phyloP scores from a whole-genome alignment of 2,113 vertebrate genomes.

The Phodopus roborovskii region DNA sequence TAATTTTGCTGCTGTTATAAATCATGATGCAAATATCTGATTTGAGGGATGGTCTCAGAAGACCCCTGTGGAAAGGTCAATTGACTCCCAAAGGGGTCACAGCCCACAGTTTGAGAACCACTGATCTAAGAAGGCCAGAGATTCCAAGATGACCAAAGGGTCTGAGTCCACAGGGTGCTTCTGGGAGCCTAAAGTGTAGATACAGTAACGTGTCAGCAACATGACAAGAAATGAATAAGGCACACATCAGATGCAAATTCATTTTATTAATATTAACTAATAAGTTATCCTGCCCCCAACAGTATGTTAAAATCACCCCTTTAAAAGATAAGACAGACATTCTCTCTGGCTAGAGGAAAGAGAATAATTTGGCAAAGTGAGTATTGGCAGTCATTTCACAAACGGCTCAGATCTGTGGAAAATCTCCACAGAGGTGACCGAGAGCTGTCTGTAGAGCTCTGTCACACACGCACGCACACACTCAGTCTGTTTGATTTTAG shows the following conservation, averaged over 20 bases:
- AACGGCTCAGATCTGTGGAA: conserved; percentile 29
- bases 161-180: neutral
- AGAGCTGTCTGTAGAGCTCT: conserved; percentile 28
- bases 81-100: neutral
- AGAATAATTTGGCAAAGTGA: neutral
- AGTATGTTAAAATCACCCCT: conserved; percentile 16
- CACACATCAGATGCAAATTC: neutral
- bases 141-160: neutral
- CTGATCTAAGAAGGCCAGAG: neutral
- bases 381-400: neutral
- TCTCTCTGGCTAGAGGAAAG: neutral
- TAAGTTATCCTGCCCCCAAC: conserved; percentile 24
- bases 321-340: neutral
- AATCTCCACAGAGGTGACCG: neutral
- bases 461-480: neutral
- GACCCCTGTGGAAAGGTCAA: neutral
- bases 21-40: neutral
- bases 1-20: neutral
- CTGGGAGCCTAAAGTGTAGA: neutral
- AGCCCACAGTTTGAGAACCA: neutral
- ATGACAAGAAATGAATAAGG: neutral
- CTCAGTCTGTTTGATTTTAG: neutral
- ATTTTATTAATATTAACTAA: conserved; percentile 60
- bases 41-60: neutral
- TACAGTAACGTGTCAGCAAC: neutral